Evolutionary conservation across 2,888 invertebrate genomes (phyloP).

Genomic region (Meta bourneti): DNA sequence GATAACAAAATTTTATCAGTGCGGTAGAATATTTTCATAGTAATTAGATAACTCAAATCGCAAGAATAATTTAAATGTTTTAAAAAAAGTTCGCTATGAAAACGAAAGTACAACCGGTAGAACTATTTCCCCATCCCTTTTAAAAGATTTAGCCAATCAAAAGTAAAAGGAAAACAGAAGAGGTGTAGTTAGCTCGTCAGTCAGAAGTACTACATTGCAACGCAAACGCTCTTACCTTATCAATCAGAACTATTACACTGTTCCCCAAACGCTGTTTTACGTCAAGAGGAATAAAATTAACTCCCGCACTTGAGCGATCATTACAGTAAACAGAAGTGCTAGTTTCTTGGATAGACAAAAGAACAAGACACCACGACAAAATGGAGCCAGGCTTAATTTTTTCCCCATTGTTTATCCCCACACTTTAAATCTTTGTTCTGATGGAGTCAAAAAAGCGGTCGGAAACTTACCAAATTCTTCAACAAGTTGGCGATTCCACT

Average conservation of each 20-base stretch:
- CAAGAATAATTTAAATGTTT: too few relatives aligned
- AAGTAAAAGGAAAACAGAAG: too few relatives aligned
- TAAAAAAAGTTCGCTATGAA: too few relatives aligned
- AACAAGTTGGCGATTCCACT: constrained; percentile 73
- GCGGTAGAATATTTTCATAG: too few relatives aligned
- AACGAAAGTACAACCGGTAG: too few relatives aligned
- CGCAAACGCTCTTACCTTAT: neutral
- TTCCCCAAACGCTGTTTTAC: constrained; percentile 30
- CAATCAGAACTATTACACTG: constrained; percentile 22
- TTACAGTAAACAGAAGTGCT: constrained; percentile 59
- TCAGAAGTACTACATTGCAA: too few relatives aligned
- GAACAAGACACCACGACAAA: constrained; percentile 63
- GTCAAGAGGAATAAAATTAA: constrained; percentile 5
- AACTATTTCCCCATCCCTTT: too few relatives aligned
- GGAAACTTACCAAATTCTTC: constrained; percentile 58
- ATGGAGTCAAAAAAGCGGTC: constrained; percentile 5
- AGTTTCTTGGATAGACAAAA: constrained; percentile 54
- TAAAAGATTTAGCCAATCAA: too few relatives aligned
- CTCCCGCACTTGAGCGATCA: constrained; percentile 53
- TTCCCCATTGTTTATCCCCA: constrained; percentile 55
- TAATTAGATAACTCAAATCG: too few relatives aligned
- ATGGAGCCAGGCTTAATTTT: constrained; percentile 66
- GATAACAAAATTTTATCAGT: too few relatives aligned
- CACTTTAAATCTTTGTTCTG: constrained; percentile 63
- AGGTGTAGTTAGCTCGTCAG: too few relatives aligned